Base-by-base conservation (phyloP, 2,888 invertebrate species). In the Clivina fossor region DNA sequence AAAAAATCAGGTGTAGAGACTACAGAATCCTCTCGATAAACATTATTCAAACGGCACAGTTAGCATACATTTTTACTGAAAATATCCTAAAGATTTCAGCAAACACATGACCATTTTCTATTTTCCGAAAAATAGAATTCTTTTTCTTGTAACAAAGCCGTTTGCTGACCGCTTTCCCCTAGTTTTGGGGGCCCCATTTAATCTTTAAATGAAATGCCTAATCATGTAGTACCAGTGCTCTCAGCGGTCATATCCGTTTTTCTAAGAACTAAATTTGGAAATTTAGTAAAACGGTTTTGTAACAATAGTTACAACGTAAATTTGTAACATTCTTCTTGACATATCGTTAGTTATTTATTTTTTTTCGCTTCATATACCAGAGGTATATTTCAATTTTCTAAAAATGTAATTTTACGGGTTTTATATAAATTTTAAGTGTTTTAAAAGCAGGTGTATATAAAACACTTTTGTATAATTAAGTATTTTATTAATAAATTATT, bases 231-330 rank as follows among this genome's bases (percentile, higher is more conserved):
- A n/a, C n/a, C n/a, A n/a, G n/a, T n/a, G n/a, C n/a, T n/a, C n/a
- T n/a, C n/a, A n/a, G n/a, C n/a, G n/a, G n/a, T n/a, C n/a, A 53
- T 53, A 53, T 53, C 53, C 53, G 53, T 35, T 53, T 37, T 53
- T 53, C 44, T 35, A 43, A 11, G 53, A 44, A 53, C 33, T 19
- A 43, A 43, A 30, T 32, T 20, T 16, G n/a, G n/a, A n/a, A n/a
- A n/a, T n/a, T n/a, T n/a, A n/a, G n/a, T n/a, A n/a, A 30, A 44
- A 44, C 44, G 19, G 44, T 44, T 30, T 44, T 32, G 7, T n/a
- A 28, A 44, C 44, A 44, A 44, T 18, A 18, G 18, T 2, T 28
- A n/a, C n/a, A 18, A 44, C 44, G 44, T 44, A 44, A 44, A 44
- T 30, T 44, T 44, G 44, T 44, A 44, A 11, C 44, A 44, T 26